Conservation (phyloP, 2,113 vertebrate species). For the Pseudolaguvia tuberculata region DNA sequence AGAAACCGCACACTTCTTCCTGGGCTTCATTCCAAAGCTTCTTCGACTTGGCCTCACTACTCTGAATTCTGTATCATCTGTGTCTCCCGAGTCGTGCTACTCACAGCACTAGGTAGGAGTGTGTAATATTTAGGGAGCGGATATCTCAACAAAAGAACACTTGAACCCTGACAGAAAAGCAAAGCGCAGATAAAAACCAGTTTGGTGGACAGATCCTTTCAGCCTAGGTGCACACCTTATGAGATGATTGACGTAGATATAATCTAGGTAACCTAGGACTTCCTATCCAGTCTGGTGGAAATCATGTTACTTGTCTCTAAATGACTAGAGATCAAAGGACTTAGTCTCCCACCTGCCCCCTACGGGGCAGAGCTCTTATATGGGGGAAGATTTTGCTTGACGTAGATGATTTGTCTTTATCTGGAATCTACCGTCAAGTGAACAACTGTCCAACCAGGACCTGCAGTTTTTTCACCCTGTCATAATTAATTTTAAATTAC, state of each 20-base stretch:
- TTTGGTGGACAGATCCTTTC: background rate
- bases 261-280: background rate
- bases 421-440: too few species aligned
- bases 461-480: background rate
- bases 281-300: background rate
- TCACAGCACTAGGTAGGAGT: background rate
- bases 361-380: background rate
- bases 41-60: background rate
- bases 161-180: slow-evolving; percentile 1
- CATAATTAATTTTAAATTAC: background rate
- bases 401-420: background rate
- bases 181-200: background rate
- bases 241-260: background rate
- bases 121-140: background rate
- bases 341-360: background rate
- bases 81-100: background rate
- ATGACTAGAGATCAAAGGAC: background rate
- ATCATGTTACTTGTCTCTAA: background rate
- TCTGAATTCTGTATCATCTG: slow-evolving; percentile 2
- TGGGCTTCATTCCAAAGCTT: background rate
- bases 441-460: background rate
- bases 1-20: background rate
- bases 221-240: background rate
- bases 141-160: slow-evolving; percentile 3
- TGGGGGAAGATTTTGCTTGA: background rate